Evolutionary conservation across 1,140 invertebrate genomes (phyloP), one percentile per base, ranked within the genome.

Genomic region (Muscidifurax raptorellus): DNA sequence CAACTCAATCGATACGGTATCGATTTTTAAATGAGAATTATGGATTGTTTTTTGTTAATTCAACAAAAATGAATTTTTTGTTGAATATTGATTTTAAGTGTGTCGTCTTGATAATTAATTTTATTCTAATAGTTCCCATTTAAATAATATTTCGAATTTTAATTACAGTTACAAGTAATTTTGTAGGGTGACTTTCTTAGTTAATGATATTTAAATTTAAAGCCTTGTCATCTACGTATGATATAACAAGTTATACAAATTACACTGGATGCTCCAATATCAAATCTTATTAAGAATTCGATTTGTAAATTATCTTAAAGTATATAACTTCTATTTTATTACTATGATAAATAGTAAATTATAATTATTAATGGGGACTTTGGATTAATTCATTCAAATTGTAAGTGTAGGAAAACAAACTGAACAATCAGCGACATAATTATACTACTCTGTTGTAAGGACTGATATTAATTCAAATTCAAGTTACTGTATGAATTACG

Each of bases 41-140:
- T 72, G 59, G 32, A 80, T 40, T 78, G 27, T 83, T 78, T n/a
- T 47, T 78, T 79, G 6, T 72, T 79, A 10, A 47, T 72, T 44
- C 1, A 72, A 27, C 0, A 59, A 69, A 72, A 83, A 52, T 12
- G 2, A 64, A 64, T 25, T 67, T 79, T 79, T 79, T 72, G 13
- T 79, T n/a, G 12, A 13, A 27, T 6, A 22, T 82, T 25, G 36
- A n/a, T 18, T 47, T 15, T 40, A 82, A 6, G 44, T 47, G 3
- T 22, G 27, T 52, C 4, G 28, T 27, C 52, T 64, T 67, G 67
- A 76, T 28, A 67, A 30, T 77, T 77, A 69, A 27, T 76, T 75
- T 59, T 36, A 82, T 36, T 27, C 22, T 76, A 15, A 1, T 44
- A 64, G 59, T 44, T 44, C 59, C 36, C n/a, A 74, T 82, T 66